These are phyloP conservation scores for Bothrops jararaca DNA, from an alignment of 2,113 vertebrate genomes.

Conservation along the genomic window DNA sequence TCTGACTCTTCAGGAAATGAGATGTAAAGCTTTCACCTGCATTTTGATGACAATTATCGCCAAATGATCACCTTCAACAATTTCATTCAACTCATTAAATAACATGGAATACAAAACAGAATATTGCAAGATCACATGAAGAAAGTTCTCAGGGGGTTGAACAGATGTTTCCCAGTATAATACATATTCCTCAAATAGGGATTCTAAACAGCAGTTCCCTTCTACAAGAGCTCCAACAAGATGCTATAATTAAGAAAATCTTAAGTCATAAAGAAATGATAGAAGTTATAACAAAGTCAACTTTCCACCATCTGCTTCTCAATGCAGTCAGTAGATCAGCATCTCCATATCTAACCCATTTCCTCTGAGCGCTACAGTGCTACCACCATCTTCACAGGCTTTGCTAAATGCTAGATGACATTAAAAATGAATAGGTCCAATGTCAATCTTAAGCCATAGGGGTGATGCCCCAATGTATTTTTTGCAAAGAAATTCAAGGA, in stretches of 20 bases:
- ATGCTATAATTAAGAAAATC: not conserved
- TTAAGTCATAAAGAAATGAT: not conserved
- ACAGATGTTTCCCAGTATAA: not conserved
- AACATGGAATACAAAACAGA: not conserved
- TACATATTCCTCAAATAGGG: not conserved
- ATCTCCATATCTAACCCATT: not conserved
- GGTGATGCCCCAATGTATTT: not conserved
- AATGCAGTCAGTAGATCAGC: not conserved
- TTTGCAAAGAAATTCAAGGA: not conserved
- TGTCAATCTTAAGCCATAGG: not conserved
- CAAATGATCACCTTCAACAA: not conserved
- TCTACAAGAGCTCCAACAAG: not conserved
- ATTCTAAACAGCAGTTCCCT: not conserved
- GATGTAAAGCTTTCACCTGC: not conserved
- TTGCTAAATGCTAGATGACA: not conserved
- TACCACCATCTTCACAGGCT: not conserved
- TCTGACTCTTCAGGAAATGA: not conserved
- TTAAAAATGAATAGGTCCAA: not conserved
- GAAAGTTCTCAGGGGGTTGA: not conserved
- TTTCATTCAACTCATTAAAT: not conserved
- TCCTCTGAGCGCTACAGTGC: not conserved
- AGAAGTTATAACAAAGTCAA: not conserved
- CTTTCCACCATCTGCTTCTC: not conserved
- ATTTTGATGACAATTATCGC: not conserved
- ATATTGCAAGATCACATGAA: not conserved